A percentile compares a stretch with the other conserved stretches of the same genome.
These are phyloP conservation scores for Cololabis saira DNA, from an alignment of 2,113 vertebrate species.

Conservation along the genomic window DNA sequence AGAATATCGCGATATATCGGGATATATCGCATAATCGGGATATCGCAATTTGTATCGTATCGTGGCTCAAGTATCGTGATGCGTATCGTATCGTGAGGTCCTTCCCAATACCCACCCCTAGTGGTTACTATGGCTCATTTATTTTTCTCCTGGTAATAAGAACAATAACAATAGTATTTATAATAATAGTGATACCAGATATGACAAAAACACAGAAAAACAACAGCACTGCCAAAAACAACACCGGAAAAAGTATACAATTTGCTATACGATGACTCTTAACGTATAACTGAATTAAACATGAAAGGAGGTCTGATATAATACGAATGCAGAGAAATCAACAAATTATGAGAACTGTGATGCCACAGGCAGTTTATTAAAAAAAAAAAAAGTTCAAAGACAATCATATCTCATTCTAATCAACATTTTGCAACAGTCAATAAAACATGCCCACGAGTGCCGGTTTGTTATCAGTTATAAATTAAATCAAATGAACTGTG, in stretches of 20 bases:
- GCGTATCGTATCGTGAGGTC: no score
- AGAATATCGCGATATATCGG: no score
- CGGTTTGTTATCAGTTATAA: not conserved
- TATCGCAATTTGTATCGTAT: no score
- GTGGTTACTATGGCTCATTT: no score
- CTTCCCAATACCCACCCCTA: no score
- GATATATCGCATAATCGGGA: no score
- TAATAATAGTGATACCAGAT: no score
- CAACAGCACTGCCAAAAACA: not conserved
- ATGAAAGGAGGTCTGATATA: not conserved
- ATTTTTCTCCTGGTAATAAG: no score
- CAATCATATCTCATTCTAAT: not conserved
- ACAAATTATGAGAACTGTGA: not conserved
- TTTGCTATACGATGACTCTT: not conserved
- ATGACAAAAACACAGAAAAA: no score
- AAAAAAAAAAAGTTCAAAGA: not conserved
- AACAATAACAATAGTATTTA: no score
- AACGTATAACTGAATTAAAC: no score
- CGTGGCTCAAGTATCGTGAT: no score
- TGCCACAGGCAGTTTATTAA: not conserved
- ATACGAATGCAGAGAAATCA: conserved; percentile 5
- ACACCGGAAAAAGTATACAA: not conserved
- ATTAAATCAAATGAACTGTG: not conserved
- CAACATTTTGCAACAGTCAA: conserved; percentile 5
- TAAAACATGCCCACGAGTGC: not conserved